Percentiles rank a stretch among this genome's conserved stretches.
These are phyloP conservation scores for Strongylocentrotus purpuratus DNA, from an alignment of 35 echinoderm and acorn worm genomes.

Conservation along the genomic window DNA sequence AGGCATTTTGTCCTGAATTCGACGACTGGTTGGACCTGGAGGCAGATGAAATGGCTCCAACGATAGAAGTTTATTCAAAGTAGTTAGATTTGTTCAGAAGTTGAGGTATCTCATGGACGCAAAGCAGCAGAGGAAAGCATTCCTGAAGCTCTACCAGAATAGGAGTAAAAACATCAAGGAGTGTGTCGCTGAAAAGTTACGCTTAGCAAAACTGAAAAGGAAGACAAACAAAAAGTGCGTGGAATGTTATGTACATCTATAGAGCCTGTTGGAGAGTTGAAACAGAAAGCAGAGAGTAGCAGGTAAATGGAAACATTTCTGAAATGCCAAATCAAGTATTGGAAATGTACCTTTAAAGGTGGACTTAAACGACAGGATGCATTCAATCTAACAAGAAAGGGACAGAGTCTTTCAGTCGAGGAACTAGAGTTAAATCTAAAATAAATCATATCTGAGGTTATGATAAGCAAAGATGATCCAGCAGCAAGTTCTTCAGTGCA, in stretches of 20 bases:
- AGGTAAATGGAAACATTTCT: not conserved
- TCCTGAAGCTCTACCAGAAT: constrained; percentile 49
- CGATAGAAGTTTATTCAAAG: no score
- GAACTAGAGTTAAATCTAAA: constrained; percentile 51
- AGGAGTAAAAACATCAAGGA: constrained; percentile 56
- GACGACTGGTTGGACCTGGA: no score
- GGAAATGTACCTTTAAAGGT: constrained; percentile 37
- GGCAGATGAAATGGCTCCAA: no score
- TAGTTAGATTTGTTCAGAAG: no score
- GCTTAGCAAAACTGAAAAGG: constrained; percentile 44
- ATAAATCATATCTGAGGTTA: constrained; percentile 50
- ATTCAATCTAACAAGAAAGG: constrained; percentile 6
- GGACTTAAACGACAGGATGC: constrained; percentile 6
- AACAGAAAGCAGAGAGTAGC: constrained; percentile 2
- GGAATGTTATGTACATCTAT: constrained; percentile 50
- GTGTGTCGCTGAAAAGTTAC: constrained; percentile 20
- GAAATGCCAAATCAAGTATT: constrained; percentile 37
- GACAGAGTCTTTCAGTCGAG: constrained; percentile 38
- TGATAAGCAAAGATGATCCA: not conserved
- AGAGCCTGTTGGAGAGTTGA: constrained; percentile 51
- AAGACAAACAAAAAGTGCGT: constrained; percentile 55
- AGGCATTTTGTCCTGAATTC: no score
- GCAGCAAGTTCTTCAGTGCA: not conserved
- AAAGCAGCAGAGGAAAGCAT: constrained; percentile 41
- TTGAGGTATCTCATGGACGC: constrained; percentile 20